Base-by-base conservation (phyloP, 2,113 vertebrate species). In the Larimichthys polyactis region DNA sequence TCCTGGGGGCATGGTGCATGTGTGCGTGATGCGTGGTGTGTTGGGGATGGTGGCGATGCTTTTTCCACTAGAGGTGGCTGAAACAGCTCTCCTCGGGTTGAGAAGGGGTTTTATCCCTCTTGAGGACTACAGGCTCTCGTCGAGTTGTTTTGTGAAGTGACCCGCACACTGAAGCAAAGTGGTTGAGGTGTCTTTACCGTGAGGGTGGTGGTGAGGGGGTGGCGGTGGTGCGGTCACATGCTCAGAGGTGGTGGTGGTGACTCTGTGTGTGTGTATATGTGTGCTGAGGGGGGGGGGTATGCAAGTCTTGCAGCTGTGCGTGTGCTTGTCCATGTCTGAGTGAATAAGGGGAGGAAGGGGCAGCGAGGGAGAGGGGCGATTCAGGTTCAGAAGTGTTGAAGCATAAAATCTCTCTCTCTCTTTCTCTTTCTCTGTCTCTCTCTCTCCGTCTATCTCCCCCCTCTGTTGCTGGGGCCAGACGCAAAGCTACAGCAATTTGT, bases 401-500 rank as follows among this genome's bases (percentile, higher is more conserved):
- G 94, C 94, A 94, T 92, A 94, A 95, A 95, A 95, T 95, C 87
- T 91, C 81, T 72, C 89, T 66, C 79, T 65, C 67, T 78, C 27
- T 65, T 32, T 54, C 70, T 16, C 55, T 81, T 24, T 75, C 70
- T 16, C 59, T 81, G n/a, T 75, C 79, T 54, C 72, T 24, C 72
- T 24, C 87, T 81, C 36, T 84, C 78, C 78, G 64, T 89, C 77
- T 79, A 64, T 87, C 85, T 85, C 77, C 90, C 90, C 86, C 76
- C 88, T 87, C 86, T 82, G 91, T 93, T 86, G 83, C 89, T 7
- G 79, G 87, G 87, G 78, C 92, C 93, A 93, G 94, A 95, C 91
- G 88, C 91, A 94, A 90, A 94, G 93, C 93, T 92, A 92, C 90
- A 93, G 94, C 94, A 95, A 96, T 96, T 95, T 95, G 95, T 94